phyloP scores from a whole-genome alignment of 1,140 invertebrate genomes.

The Macrostomum lignano region DNA sequence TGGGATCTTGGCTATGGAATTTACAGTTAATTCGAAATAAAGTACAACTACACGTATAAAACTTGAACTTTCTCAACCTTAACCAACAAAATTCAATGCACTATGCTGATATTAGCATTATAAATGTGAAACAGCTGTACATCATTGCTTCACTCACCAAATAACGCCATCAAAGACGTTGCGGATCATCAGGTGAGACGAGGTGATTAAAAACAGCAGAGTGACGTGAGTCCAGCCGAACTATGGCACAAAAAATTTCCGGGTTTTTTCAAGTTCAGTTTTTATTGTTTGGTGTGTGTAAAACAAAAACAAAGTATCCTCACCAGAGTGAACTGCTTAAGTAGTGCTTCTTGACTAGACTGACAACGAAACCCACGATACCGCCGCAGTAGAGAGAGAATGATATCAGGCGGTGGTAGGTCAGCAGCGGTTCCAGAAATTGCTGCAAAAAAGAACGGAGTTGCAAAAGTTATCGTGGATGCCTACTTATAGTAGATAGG shows the following conservation, averaged over 20 bases:
- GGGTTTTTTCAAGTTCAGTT: background rate
- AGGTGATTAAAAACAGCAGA: conserved; percentile 77
- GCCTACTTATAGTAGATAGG: no score
- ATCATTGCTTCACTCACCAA: conserved; percentile 42
- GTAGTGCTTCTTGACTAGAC: conserved; percentile 80
- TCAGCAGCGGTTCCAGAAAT: conserved; percentile 60
- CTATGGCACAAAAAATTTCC: conserved; percentile 20
- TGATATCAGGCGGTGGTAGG: conserved; percentile 86
- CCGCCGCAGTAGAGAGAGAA: conserved; percentile 81
- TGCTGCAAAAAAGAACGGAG: conserved; percentile 41
- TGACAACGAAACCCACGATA: conserved; percentile 90
- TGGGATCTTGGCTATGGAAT: no score
- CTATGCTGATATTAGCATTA: no score
- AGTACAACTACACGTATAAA: no score
- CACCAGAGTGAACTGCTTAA: conserved; percentile 76
- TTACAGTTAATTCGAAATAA: no score
- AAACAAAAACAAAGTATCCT: conserved; percentile 8
- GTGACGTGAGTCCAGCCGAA: conserved; percentile 97
- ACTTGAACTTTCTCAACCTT: no score
- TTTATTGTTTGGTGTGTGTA: background rate
- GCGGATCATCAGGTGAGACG: conserved; percentile 87
- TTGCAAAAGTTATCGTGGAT: conserved; percentile 8
- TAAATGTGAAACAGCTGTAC: no score
- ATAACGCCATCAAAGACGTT: conserved; percentile 84
- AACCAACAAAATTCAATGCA: no score